Evolutionary conservation across 2,888 invertebrate genomes (phyloP).

Genomic region (Fragum whitleyi): DNA sequence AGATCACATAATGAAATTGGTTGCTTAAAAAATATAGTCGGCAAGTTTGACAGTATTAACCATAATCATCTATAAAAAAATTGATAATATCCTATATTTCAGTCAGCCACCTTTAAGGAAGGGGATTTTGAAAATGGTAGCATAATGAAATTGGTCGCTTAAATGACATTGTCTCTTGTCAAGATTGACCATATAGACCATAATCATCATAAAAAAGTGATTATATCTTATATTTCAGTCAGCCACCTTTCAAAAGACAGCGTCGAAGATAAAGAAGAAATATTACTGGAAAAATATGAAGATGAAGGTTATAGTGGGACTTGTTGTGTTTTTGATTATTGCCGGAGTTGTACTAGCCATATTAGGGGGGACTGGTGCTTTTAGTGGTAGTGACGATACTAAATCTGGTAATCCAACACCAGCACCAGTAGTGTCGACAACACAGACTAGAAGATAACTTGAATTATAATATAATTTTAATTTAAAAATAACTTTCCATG

Average conservation of each 20-base stretch:
- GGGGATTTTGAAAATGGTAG: too few species aligned
- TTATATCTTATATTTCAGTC: constrained; percentile 73
- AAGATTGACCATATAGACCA: too few species aligned
- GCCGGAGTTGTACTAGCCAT: constrained; percentile 81
- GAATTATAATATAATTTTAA: too few species aligned
- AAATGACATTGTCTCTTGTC: too few species aligned
- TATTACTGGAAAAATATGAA: constrained; percentile 85
- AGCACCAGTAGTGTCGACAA: constrained; percentile 20
- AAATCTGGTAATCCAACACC: constrained; percentile 36
- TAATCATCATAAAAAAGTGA: too few species aligned
- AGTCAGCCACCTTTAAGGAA: too few species aligned
- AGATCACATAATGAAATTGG: background rate
- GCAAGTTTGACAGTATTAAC: too few species aligned
- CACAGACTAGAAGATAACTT: background rate
- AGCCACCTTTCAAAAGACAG: constrained; percentile 81
- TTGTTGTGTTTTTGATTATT: constrained; percentile 78
- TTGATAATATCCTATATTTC: too few species aligned
- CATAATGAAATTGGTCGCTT: too few species aligned
- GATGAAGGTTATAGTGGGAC: constrained; percentile 82
- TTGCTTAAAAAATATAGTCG: too few species aligned
- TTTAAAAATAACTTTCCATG: too few species aligned
- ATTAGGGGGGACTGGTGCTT: constrained; percentile 80
- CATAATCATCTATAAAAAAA: too few species aligned
- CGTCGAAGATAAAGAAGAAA: constrained; percentile 80
- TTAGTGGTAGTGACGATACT: constrained; percentile 55